Conservation (phyloP, 2,888 invertebrate species). For the Ophonus ardosiacus region DNA sequence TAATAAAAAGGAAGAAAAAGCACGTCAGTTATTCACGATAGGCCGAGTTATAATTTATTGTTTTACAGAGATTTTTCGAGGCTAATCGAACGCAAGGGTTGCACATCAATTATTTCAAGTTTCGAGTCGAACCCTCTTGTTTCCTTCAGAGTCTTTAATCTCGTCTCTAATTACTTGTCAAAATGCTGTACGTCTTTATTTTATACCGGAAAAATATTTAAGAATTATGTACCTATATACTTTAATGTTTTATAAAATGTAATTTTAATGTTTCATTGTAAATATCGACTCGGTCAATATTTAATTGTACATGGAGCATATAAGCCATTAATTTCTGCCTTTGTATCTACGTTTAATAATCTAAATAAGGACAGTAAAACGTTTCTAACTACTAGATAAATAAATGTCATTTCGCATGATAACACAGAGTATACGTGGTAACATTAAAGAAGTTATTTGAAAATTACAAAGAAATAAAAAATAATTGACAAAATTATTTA, state of each 20-base stretch:
- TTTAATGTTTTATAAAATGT: no score
- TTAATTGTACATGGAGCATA: not conserved
- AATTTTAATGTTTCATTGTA: no score
- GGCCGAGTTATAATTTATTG: constrained; percentile 56
- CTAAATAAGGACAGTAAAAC: constrained; percentile 25
- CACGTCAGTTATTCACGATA: constrained; percentile 25
- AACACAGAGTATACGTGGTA: not conserved
- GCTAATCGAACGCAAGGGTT: constrained; percentile 61
- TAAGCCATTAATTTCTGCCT: constrained; percentile 21
- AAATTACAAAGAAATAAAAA: not conserved
- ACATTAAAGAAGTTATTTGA: not conserved
- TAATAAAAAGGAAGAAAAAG: constrained; percentile 58
- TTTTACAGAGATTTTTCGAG: constrained; percentile 61
- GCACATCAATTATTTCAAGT: constrained; percentile 56
- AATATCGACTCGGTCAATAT: constrained; percentile 4
- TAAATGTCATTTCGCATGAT: constrained; percentile 16
- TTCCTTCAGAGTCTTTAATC: constrained; percentile 36
- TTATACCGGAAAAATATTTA: constrained; percentile 25
- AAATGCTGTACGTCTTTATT: constrained; percentile 27
- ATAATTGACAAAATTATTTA: not conserved
- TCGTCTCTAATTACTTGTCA: constrained; percentile 51
- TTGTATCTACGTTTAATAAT: constrained; percentile 31
- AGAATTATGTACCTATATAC: constrained; percentile 5
- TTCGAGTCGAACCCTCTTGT: constrained; percentile 6
- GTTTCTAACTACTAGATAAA: constrained; percentile 1